Conservation (phyloP, 1,140 invertebrate genomes). For the Subanguina moxae region DNA sequence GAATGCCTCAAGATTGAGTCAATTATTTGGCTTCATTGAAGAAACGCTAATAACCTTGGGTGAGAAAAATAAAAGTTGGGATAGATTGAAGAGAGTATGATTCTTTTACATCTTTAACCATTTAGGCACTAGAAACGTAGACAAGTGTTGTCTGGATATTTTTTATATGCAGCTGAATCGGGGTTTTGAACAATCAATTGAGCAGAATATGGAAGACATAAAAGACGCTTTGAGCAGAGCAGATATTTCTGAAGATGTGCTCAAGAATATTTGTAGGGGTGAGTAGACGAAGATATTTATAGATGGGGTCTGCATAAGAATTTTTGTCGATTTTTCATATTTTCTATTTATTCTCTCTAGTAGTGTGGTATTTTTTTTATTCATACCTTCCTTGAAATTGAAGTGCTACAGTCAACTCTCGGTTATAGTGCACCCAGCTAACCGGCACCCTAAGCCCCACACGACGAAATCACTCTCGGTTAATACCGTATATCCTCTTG, state of each 20-base stretch:
- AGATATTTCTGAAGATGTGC: neutral
- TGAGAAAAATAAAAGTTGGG: neutral
- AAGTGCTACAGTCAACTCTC: too few relatives aligned
- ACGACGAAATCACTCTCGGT: too few relatives aligned
- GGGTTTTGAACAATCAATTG: neutral
- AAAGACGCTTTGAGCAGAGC: neutral
- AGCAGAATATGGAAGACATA: neutral
- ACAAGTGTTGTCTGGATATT: neutral
- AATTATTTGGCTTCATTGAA: slow-evolving; percentile 2
- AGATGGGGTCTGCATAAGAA: too few relatives aligned
- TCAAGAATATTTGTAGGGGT: neutral
- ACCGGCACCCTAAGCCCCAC: too few relatives aligned
- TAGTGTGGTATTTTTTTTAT: too few relatives aligned
- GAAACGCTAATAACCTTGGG: neutral
- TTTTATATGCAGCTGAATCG: neutral
- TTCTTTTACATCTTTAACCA: neutral
- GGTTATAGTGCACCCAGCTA: too few relatives aligned
- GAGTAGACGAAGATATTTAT: neutral
- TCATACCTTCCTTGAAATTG: too few relatives aligned
- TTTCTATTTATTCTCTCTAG: too few relatives aligned
- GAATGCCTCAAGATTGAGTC: neutral
- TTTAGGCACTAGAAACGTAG: neutral
- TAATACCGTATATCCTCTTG: too few relatives aligned
- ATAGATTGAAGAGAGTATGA: too few relatives aligned
- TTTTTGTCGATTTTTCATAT: too few relatives aligned